Percentiles rank a stretch among this genome's conserved stretches.
Evolutionary conservation across 2,113 vertebrate genomes (phyloP).

Genomic region (Miniopterus natalensis): DNA sequence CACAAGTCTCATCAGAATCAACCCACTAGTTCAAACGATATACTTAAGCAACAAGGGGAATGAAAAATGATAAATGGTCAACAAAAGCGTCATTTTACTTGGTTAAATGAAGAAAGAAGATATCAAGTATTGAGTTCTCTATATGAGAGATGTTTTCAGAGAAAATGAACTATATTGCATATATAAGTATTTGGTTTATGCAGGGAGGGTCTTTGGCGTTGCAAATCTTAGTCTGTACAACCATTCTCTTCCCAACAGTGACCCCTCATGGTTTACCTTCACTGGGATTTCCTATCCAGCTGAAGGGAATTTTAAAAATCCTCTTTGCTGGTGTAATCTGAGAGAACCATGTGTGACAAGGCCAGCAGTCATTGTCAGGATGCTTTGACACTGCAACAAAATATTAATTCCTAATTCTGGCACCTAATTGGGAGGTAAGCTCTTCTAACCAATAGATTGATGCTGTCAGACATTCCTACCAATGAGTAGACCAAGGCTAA

Average conservation of each 20-base stretch:
- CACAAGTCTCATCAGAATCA: neutral
- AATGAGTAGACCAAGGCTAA: neutral
- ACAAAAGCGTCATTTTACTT: slow-evolving; percentile 31
- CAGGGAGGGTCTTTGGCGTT: neutral
- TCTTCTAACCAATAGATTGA: neutral
- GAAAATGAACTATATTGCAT: neutral
- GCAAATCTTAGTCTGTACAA: neutral
- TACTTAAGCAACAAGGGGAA: neutral
- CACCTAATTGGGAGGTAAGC: neutral
- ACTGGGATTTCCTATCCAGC: slow-evolving; percentile 49
- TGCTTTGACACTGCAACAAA: neutral
- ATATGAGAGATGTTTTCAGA: neutral
- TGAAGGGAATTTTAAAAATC: neutral
- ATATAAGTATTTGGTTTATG: neutral
- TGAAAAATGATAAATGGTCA: neutral
- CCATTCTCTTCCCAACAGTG: slow-evolving; percentile 81
- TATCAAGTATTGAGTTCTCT: neutral
- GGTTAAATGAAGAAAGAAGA: slow-evolving; percentile 29
- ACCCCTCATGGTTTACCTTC: slow-evolving; percentile 78
- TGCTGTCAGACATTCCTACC: neutral
- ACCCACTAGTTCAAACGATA: slow-evolving; percentile 4
- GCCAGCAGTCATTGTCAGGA: neutral
- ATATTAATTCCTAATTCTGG: neutral
- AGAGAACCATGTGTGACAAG: neutral
- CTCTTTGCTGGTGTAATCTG: neutral